A percentile compares a stretch with the other conserved stretches of the same genome.
These are phyloP conservation scores for Sesamia nonagrioides DNA, from an alignment of 1,140 invertebrate genomes.

Conservation along the genomic window DNA sequence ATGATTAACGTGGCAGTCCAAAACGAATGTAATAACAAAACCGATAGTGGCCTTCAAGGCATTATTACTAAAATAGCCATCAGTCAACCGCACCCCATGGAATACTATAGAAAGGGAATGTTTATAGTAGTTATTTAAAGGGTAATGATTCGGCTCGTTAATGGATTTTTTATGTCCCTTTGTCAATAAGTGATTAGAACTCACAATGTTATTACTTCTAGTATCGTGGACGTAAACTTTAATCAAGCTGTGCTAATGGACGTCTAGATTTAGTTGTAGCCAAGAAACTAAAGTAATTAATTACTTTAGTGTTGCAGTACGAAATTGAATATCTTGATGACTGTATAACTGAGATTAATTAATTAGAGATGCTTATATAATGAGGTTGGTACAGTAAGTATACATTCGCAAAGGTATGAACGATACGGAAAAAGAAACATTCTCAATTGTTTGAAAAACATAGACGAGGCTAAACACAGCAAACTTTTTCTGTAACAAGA, in stretches of 20 bases:
- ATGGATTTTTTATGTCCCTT: constrained; percentile 58
- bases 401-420: too few species aligned
- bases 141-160: constrained; percentile 58
- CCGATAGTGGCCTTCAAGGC: constrained; percentile 61
- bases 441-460: too few species aligned
- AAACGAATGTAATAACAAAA: constrained; percentile 57
- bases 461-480: too few species aligned
- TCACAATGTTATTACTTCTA: constrained; percentile 10
- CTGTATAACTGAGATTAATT: too few species aligned
- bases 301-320: too few species aligned
- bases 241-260: neutral
- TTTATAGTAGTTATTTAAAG: constrained; percentile 58
- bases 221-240: neutral
- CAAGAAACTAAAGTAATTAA: too few species aligned
- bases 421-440: too few species aligned
- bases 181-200: constrained; percentile 29
- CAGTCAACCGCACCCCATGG: constrained; percentile 62
- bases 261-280: neutral
- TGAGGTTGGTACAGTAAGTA: too few species aligned
- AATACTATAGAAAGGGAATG: constrained; percentile 55
- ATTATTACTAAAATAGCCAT: constrained; percentile 60
- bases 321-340: too few species aligned
- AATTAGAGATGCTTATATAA: too few species aligned
- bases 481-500: too few species aligned
- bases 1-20: constrained; percentile 20